Evolutionary conservation across 1,140 invertebrate species (phyloP), one percentile per base, ranked within the genome.

Genomic region (Reticulitermes speratus): DNA sequence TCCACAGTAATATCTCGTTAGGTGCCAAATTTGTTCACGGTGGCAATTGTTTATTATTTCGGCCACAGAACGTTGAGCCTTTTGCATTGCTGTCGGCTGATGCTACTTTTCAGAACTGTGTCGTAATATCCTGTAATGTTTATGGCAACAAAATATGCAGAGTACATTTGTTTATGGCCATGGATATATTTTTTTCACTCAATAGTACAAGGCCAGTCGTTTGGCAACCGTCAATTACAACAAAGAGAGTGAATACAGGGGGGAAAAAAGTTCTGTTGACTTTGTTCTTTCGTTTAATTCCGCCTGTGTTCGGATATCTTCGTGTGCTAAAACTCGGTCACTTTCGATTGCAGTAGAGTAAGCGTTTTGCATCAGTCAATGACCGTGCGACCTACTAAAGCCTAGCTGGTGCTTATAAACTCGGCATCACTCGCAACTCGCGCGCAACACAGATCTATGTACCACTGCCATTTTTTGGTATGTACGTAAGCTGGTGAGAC

Each of bases 301-400:
- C 65, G 65, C 14, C 25, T 1, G 25, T 30, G 8, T 25, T 75
- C 65, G 65, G 65, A 2, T 75, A 75, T n/a, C 65, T 75, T 75
- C 65, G 65, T 75, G 25, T 84, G 84, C 48, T 32, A 84, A 84
- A 84, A 84, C 84, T 84, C 84, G 84, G 84, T 84, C 84, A 84
- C 84, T 84, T 84, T 84, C 84, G 84, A 84, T 55, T 84, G 55
- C 84, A 65, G 84, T 65, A 65, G 84, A 30, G 84, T 65, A 65
- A 52, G 84, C 48, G 44, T 65, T 84, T 65, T 59, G 84, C 84
- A 84, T 84, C 84, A 84, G 84, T 84, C 84, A 84, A 55, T 84
- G 84, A 84, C 84, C 84, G 84, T 32, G 84, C 84, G 84, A 84
- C 84, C 84, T 30, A 84, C 84, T 55, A 55, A 84, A 30, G 8